Base-by-base conservation (phyloP, 2,888 invertebrate species). In the Rotaria magnacalcarata region DNA sequence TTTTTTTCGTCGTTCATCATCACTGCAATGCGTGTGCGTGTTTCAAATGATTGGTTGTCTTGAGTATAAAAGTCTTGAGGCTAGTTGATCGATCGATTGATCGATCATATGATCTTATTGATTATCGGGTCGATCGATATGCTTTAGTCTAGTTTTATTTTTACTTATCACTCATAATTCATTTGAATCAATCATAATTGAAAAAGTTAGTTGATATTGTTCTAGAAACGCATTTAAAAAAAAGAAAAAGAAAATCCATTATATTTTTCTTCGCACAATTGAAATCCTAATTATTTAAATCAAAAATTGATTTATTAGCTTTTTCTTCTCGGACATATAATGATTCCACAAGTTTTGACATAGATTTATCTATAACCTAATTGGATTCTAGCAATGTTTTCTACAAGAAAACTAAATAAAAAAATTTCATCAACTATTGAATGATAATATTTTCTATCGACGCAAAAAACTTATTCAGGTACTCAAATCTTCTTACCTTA, bases 31-130 rank as follows among this genome's bases (percentile, higher is more conserved):
- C 24, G 14, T 60, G 58, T 67, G 67, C 27, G 34, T 67, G 67
- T 34, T 67, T 67, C 34, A 67, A 52, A 34, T 34, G 67, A 67
- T 67, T 67, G 67, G 34, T 67, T 67, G 67, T 67, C 67, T 67
- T 67, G 34, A 34, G 67, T 67, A 41, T 8, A 34, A 67, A 67
- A 67, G 67, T 34, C 67, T 67, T 67, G 34, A 67, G 67, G 67
- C 67, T 19, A 67, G 67, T 67, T 67, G 67, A 67, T 67, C 27
- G 67, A 67, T 67, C 67, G 19, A 67, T 67, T 19, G 34, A 67
- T 67, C 41, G 34, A 67, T 67, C 67, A 67, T 67, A 41, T 67
- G 19, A 19, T 34, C 27, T 67, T 34, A 67, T 67, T 67, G 67
- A 67, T 67, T 67, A 67, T 67, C 34, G 16, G 34, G 19, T 34